These are phyloP conservation scores for Strix aluco DNA, from an alignment of 2,113 vertebrate genomes.

Conservation along the genomic window DNA sequence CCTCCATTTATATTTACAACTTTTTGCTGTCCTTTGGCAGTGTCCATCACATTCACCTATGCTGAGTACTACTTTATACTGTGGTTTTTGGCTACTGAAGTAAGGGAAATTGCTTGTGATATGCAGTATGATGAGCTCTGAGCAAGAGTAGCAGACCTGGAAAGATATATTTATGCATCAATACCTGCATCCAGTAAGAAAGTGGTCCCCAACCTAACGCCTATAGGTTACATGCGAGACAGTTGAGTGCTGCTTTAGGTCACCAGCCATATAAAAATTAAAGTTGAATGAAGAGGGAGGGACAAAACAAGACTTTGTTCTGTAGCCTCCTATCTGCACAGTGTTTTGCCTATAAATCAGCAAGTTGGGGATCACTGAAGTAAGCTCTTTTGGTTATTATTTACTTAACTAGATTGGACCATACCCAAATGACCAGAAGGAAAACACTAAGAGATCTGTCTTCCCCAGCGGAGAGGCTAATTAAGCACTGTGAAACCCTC, in stretches of 20 bases:
- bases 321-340: not conserved
- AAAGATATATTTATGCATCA: not conserved
- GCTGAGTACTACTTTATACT: not conserved
- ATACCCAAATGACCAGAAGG: slow-evolving; percentile 24
- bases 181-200: not conserved
- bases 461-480: slow-evolving; percentile 28
- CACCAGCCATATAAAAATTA: not conserved
- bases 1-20: not conserved
- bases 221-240: not conserved
- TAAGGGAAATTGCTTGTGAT: not conserved
- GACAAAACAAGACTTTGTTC: not conserved
- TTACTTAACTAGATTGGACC: slow-evolving; percentile 36
- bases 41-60: not conserved
- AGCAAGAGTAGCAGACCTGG: not conserved
- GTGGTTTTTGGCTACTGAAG: not conserved
- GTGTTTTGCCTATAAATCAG: not conserved
- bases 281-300: not conserved
- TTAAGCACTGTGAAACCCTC: not conserved
- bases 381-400: slow-evolving; percentile 5
- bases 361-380: not conserved
- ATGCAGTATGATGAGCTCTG: not conserved
- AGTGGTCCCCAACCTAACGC: not conserved
- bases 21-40: not conserved
- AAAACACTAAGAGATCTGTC: slow-evolving; percentile 5
- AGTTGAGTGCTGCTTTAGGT: not conserved